Conservation (phyloP, 2,797 vertebrate genomes). For the Threskiornis aethiopicus region DNA sequence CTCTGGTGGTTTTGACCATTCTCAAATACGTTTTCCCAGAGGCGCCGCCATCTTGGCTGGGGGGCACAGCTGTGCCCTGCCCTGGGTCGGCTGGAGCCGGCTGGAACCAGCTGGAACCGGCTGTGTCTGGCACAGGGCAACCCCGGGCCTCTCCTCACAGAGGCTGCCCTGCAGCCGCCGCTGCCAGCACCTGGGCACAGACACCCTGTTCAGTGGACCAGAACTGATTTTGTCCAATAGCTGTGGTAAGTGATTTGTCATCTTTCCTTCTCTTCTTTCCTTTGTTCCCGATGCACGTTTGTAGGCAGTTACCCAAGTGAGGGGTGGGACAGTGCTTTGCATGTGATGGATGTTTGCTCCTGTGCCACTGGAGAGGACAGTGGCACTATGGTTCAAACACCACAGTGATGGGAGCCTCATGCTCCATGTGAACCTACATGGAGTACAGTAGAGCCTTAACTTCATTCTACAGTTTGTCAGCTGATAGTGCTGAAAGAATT, state of each 20-base stretch:
- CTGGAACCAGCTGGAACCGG: rapidly evolving
- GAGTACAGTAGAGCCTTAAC: background rate
- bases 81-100: background rate
- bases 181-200: rapidly evolving
- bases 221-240: background rate
- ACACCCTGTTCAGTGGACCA: background rate
- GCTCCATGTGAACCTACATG: background rate
- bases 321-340: background rate
- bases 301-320: background rate
- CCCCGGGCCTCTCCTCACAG: rapidly evolving
- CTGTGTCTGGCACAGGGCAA: background rate
- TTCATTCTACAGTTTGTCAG: background rate
- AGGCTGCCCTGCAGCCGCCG: rapidly evolving
- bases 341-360: background rate
- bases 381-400: background rate
- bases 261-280: background rate
- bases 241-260: background rate
- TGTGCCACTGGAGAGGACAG: background rate
- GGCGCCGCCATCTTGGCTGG: rapidly evolving
- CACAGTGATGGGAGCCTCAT: background rate
- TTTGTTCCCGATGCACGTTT: background rate
- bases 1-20: background rate
- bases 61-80: background rate
- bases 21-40: background rate
- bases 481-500: background rate